Percentiles rank a stretch among this genome's conserved stretches.
Conservation (phyloP, 1,140 invertebrate species). For the Lysiphlebus fabarum region DNA sequence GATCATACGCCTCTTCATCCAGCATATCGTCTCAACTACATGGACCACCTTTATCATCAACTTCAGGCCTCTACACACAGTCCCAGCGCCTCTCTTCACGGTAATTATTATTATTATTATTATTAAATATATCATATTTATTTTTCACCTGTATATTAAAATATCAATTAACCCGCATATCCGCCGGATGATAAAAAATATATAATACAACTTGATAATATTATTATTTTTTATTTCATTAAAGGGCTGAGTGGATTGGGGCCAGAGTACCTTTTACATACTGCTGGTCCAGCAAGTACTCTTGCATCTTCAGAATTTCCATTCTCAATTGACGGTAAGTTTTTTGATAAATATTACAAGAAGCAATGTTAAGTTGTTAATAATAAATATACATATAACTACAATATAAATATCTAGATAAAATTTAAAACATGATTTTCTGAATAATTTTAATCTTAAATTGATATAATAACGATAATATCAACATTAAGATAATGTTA, state of each 20-base stretch:
- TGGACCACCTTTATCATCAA: slow-evolving; percentile 55
- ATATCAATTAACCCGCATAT: slow-evolving; percentile 43
- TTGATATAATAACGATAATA: no score
- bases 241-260: slow-evolving; percentile 67
- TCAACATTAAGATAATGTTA: no score
- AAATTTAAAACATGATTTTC: no score
- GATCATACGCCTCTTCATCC: slow-evolving; percentile 53
- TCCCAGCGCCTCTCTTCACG: slow-evolving; percentile 59
- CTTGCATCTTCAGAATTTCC: slow-evolving; percentile 74
- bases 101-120: no score
- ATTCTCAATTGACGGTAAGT: slow-evolving; percentile 75
- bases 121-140: no score
- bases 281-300: slow-evolving; percentile 71
- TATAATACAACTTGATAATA: not conserved
- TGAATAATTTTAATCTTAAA: no score
- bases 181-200: slow-evolving; percentile 41
- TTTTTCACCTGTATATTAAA: not conserved
- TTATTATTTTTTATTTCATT: slow-evolving; percentile 32
- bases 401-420: no score
- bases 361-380: no score
- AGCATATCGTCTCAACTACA: slow-evolving; percentile 55
- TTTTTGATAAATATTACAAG: no score
- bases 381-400: not conserved
- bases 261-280: slow-evolving; percentile 73
- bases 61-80: slow-evolving; percentile 57